Evolutionary conservation across 2,888 invertebrate species (phyloP), one percentile per base, ranked within the genome.

Genomic region (Ennomos quercinarius): DNA sequence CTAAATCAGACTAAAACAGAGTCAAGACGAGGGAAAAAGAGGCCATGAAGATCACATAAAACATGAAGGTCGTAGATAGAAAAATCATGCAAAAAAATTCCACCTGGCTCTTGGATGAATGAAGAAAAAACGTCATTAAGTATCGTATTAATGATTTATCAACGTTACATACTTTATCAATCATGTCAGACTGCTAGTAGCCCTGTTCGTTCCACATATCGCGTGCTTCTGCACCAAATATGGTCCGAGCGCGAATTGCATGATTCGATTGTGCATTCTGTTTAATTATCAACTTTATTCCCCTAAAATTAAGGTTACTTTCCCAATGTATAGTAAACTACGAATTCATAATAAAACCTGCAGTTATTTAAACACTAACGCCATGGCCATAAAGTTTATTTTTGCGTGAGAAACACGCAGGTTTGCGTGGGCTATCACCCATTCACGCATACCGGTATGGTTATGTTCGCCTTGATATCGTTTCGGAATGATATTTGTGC

Each of bases 361-460:
- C 4, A 52, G 8, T 17, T 36, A 27, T 42, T 39, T 39, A 10
- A 49, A 42, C 10, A 36, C 41, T 37, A 54, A 46, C 41, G 9
- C 1, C 11, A 5, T 27, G 9, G 40, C 1, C 41, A 13, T 57
- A 51, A 9, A 13, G 47, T 51, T 51, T 5, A 44, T 10, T 42
- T 34, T 57, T 43, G 62, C 43, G 27, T 51, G 11, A 3, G 10
- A 38, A 39, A 36, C 27, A 13, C 43, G 50, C 13, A 45, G 38
- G 10, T 46, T 12, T 50, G 51, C 48, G 58, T 58, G 55, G 62
- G 41, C 10, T 47, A 48, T 34, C 38, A 35, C 63, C 67, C 70
- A 70, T 74, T 71, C 70, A 71, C 67, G 67, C 71, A 70, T 74
- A 69, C 67, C 68, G 63, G 71, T 61, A 63, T 46, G 61, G 63